Percentiles rank a stretch among this genome's conserved stretches.
Conservation (phyloP, 2,888 invertebrate genomes). For the Pinctada fucata region DNA sequence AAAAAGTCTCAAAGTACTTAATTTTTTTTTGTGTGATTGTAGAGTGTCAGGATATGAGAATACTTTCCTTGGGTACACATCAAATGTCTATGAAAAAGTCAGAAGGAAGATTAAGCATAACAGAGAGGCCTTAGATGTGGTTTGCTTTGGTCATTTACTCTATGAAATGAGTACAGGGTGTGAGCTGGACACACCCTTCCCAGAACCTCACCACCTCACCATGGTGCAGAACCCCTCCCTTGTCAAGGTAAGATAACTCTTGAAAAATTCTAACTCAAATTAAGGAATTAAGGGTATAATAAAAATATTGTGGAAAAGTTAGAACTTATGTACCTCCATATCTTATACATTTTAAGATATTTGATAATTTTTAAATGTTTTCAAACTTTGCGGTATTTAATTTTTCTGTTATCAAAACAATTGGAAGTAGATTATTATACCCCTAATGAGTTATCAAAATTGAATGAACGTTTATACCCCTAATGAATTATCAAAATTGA, state of each 20-base stretch:
- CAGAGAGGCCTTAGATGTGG: slow-evolving; percentile 60
- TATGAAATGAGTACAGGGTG: slow-evolving; percentile 95
- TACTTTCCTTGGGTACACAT: slow-evolving; percentile 86
- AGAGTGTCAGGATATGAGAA: slow-evolving; percentile 92
- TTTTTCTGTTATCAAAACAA: no score
- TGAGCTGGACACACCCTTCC: slow-evolving; percentile 86
- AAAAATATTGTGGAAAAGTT: no score
- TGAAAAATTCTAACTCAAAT: background rate
- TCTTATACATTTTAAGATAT: no score
- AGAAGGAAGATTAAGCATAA: slow-evolving; percentile 78
- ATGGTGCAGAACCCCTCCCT: slow-evolving; percentile 75
- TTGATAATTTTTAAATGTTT: no score
- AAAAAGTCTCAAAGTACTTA: no score
- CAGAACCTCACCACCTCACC: slow-evolving; percentile 85
- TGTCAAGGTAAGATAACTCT: slow-evolving; percentile 52
- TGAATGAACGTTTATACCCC: no score
- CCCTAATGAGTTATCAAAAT: no score
- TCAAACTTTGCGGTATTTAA: no score
- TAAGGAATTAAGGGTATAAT: no score
- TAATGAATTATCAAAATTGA: no score
- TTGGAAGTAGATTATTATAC: no score
- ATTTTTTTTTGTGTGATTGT: slow-evolving; percentile 34
- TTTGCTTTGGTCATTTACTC: slow-evolving; percentile 82
- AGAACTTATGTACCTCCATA: no score
- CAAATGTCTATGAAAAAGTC: slow-evolving; percentile 81